Conservation (phyloP, 2,888 invertebrate genomes). For the Agrochola lota region DNA sequence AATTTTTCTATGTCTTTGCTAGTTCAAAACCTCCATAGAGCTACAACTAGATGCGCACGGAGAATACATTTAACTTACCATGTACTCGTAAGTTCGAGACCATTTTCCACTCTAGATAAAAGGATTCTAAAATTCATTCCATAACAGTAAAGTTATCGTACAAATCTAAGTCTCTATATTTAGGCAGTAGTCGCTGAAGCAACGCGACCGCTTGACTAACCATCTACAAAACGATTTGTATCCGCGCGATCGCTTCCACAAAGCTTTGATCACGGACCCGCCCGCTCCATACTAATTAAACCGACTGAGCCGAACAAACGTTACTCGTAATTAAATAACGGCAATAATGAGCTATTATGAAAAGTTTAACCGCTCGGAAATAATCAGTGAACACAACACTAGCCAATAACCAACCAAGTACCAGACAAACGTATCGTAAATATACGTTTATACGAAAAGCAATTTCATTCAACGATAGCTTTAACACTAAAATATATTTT, state of each 20-base stretch:
- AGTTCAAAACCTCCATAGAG: not conserved
- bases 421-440: conserved; percentile 47
- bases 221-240: conserved; percentile 67
- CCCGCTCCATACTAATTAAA: conserved; percentile 76
- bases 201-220: conserved; percentile 52
- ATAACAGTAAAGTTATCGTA: conserved; percentile 12
- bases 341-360: conserved; percentile 78
- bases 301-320: conserved; percentile 69
- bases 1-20: not conserved
- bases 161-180: conserved; percentile 38
- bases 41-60: not conserved
- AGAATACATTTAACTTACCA: not conserved
- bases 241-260: conserved; percentile 71
- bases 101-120: not conserved
- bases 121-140: conserved; percentile 3
- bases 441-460: conserved; percentile 52
- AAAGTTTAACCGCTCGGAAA: conserved; percentile 76
- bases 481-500: conserved; percentile 89
- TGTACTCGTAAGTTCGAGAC: not conserved
- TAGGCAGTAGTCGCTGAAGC: conserved; percentile 44
- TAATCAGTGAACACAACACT: conserved; percentile 71
- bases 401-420: conserved; percentile 44
- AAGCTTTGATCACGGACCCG: conserved; percentile 77
- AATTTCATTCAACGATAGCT: conserved; percentile 78
- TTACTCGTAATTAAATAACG: conserved; percentile 78